Conservation (phyloP, 2,888 invertebrate genomes). For the Cephalotes varians region DNA sequence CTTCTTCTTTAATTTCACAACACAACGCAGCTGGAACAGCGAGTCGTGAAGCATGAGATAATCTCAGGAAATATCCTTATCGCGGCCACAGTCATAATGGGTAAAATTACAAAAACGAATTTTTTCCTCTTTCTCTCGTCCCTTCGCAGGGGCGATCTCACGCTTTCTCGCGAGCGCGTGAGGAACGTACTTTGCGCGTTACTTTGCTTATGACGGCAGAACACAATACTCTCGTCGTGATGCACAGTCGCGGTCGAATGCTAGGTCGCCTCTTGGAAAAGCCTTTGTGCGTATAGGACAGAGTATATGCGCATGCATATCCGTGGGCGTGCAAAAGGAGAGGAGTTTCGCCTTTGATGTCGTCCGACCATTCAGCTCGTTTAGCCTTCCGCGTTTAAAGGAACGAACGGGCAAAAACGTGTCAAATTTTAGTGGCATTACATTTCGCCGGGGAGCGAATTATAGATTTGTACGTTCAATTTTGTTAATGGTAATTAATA, state of each 20-base stretch:
- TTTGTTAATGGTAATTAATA: slow-evolving; percentile 24
- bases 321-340: background rate
- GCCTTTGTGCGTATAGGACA: slow-evolving; percentile 28
- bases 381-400: slow-evolving; percentile 35
- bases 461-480: background rate
- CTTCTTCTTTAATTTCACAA: background rate
- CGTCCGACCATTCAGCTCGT: slow-evolving; percentile 24
- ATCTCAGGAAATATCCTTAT: background rate
- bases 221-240: slow-evolving; percentile 17
- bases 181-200: slow-evolving; percentile 10
- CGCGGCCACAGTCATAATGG: background rate
- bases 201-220: background rate
- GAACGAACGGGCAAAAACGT: background rate
- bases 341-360: slow-evolving; percentile 39
- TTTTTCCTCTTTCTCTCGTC: background rate
- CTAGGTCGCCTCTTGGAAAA: slow-evolving; percentile 33
- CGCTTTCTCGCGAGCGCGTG: background rate
- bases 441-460: background rate
- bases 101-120: background rate
- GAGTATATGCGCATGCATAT: slow-evolving; percentile 6
- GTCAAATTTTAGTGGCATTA: background rate
- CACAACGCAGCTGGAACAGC: background rate
- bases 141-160: background rate
- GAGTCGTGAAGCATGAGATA: background rate
- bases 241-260: slow-evolving; percentile 15